Base-by-base conservation (phyloP, 2,888 invertebrate species). In the Stegophylla sp. region DNA sequence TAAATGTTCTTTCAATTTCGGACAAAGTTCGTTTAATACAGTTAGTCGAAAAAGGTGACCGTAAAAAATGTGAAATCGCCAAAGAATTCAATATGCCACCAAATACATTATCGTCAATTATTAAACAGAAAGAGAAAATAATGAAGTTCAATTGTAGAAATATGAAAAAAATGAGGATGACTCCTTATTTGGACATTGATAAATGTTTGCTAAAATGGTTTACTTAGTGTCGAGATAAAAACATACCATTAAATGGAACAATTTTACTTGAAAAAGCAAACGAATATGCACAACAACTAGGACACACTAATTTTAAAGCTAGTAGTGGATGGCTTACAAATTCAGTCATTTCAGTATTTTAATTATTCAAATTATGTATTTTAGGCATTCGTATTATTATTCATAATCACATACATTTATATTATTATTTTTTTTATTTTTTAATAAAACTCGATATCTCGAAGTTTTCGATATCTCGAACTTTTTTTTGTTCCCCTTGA, bases 271-370 rank as follows among this genome's bases (percentile, higher is more conserved):
- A 77, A 82, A 83, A 83, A 56, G 82, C 83, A 51, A 41, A 73
- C 73, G 26, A 72, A 56, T 84, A 82, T 59, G 82, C 77, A 34
- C 81, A 82, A 84, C 66, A 81, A 81, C 75, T 83, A 74, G 83
- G 84, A 12, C 77, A 82, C 61, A 81, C 23, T 59, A 74, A 82
- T 43, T 83, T 83, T 69, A 51, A 61, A 34, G 72, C 82, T 20
- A 82, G 75, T 82, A 83, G 83, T 73, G 83, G 84, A 66, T 84
- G 84, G 84, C 71, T 84, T 71, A 84, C 83, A 13, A 79, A 75
- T 51, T 51, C 51, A 51, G 51, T 51, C 15, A 17, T 51, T 51
- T 51, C 10, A 48, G 48, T 48, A 48, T 48, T 48, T 13, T 12
- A 48, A n/a, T n/a, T n/a, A n/a, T n/a, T n/a, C n/a, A n/a, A n/a